Conservation (phyloP, 2,888 invertebrate species). For the Aleiodes alternator region DNA sequence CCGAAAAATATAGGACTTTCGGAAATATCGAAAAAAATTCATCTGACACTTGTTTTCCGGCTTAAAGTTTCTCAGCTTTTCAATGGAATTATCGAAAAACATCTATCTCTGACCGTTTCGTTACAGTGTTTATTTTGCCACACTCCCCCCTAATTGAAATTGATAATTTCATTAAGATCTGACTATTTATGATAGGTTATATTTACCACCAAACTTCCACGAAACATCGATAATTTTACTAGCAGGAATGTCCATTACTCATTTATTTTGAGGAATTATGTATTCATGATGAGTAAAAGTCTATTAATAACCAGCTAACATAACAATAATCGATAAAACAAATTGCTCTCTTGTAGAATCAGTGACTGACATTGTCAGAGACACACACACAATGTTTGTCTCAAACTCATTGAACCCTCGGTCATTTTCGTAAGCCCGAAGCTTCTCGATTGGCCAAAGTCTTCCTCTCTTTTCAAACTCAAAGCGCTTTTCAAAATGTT, state of each 20-base stretch:
- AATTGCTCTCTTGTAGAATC: not conserved
- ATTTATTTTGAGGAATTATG: not conserved
- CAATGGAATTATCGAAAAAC: too few relatives aligned
- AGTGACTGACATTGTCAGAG: not conserved
- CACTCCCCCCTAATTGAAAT: too few relatives aligned
- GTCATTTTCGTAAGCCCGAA: not conserved
- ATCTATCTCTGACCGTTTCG: too few relatives aligned
- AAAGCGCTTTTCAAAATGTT: not conserved
- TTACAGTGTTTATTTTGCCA: too few relatives aligned
- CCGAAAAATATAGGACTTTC: too few relatives aligned
- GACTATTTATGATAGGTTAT: constrained; percentile 38
- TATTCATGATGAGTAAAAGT: not conserved
- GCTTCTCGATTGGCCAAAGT: constrained; percentile 5
- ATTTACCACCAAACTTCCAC: constrained; percentile 73
- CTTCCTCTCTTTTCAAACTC: not conserved
- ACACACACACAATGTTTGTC: not conserved
- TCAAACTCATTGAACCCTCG: not conserved
- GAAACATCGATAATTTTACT: constrained; percentile 65
- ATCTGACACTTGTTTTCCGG: too few relatives aligned
- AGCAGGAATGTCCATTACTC: constrained; percentile 61
- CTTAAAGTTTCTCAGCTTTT: too few relatives aligned
- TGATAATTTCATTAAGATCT: too few relatives aligned
- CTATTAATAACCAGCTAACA: not conserved
- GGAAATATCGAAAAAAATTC: too few relatives aligned
- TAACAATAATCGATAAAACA: not conserved